Conservation (phyloP, 2,113 vertebrate species). For the Neotoma lepida region DNA sequence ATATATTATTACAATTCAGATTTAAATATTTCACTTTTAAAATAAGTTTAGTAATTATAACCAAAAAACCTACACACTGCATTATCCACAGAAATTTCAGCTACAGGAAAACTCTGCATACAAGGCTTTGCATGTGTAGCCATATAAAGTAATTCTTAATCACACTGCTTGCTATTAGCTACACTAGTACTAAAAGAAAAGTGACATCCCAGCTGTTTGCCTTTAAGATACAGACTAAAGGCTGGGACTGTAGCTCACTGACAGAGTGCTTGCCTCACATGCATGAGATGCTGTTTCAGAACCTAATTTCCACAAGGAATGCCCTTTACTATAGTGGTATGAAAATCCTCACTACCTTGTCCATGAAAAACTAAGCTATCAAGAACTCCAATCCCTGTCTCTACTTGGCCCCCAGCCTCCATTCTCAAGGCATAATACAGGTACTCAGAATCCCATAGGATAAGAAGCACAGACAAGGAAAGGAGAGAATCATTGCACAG, state of each 20-base stretch:
- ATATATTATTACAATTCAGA: background rate
- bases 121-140: background rate
- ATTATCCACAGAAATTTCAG: background rate
- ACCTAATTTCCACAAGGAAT: background rate
- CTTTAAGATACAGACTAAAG: background rate
- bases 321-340: background rate
- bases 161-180: background rate
- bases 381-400: background rate
- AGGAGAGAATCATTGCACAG: conserved; percentile 91
- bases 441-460: background rate
- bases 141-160: background rate
- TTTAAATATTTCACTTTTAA: conserved; percentile 11
- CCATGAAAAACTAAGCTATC: background rate
- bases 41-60: conserved; percentile 37
- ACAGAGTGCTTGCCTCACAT: background rate
- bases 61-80: background rate
- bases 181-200: background rate
- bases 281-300: background rate
- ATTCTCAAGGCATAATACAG: background rate
- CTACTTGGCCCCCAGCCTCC: background rate
- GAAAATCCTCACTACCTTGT: background rate
- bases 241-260: background rate
- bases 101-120: background rate
- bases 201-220: background rate
- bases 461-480: conserved; percentile 67